These are phyloP conservation scores for Hetaerina titia DNA, from an alignment of 2,888 invertebrate species.

Conservation along the genomic window DNA sequence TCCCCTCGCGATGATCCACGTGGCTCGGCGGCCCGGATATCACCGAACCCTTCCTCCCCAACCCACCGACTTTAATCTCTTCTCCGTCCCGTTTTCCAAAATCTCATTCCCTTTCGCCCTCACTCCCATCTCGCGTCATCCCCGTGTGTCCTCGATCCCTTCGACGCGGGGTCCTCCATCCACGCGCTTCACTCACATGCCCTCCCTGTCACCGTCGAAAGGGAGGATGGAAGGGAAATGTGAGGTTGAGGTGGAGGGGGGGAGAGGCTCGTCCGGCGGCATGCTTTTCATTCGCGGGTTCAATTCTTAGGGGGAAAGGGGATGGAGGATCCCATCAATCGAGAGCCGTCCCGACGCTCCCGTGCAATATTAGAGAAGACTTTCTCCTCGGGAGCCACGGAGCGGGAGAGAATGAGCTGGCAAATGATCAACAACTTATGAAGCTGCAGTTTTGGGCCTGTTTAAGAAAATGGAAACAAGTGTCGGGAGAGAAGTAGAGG, in stretches of 20 bases:
- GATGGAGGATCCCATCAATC: background rate
- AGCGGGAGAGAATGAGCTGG: too few relatives aligned
- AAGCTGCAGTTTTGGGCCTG: too few relatives aligned
- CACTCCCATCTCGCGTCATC: background rate
- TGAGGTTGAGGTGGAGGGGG: background rate
- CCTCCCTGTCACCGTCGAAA: conserved; percentile 13
- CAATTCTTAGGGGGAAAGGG: background rate
- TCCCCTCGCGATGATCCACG: background rate
- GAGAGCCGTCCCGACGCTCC: background rate
- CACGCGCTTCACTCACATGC: background rate
- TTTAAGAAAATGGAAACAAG: too few relatives aligned
- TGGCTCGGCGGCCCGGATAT: background rate
- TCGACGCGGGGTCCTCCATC: background rate
- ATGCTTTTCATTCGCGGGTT: conserved; percentile 1
- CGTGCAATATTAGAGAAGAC: background rate
- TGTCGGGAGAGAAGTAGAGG: too few relatives aligned
- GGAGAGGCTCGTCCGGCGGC: background rate
- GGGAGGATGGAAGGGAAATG: too few relatives aligned
- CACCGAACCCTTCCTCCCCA: background rate
- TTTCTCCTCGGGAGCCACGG: too few relatives aligned
- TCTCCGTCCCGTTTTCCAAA: background rate
- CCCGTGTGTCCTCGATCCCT: background rate
- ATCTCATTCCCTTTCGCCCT: background rate
- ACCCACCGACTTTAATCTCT: background rate
- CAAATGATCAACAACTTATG: too few relatives aligned